These are phyloP conservation scores for Xenopus borealis DNA, from an alignment of 2,113 vertebrate genomes.

Conservation along the genomic window DNA sequence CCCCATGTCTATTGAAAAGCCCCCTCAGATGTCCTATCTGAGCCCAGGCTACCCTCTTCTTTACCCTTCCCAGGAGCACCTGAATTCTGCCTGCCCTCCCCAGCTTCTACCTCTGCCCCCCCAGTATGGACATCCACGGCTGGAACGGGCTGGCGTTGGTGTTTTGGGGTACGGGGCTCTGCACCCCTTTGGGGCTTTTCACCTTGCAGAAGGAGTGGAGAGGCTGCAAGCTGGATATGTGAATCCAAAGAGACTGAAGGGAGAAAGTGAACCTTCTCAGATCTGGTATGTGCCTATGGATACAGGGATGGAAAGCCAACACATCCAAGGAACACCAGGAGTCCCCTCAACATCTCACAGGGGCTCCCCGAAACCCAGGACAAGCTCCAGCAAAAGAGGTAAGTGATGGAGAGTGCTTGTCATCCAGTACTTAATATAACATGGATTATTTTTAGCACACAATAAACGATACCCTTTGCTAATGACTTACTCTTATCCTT, in stretches of 20 bases:
- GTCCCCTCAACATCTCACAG: conserved; percentile 15
- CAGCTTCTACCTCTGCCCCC: conserved; percentile 45
- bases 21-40: conserved; percentile 45
- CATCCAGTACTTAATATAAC: background rate
- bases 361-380: conserved; percentile 19
- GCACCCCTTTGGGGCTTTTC: conserved; percentile 45
- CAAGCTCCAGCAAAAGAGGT: conserved; percentile 34
- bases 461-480: too few relatives aligned
- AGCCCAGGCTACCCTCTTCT: conserved; percentile 45
- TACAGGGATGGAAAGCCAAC: conserved; percentile 20
- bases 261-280: conserved; percentile 30
- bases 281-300: conserved; percentile 37
- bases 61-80: conserved; percentile 41
- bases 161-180: conserved; percentile 44
- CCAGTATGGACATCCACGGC: conserved; percentile 37
- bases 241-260: conserved; percentile 38
- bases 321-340: background rate
- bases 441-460: too few relatives aligned
- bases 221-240: conserved; percentile 37
- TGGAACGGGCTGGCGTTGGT: conserved; percentile 23
- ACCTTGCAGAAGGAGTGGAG: conserved; percentile 27
- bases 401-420: background rate
- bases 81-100: conserved; percentile 29
- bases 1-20: conserved; percentile 45
- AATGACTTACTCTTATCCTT: too few relatives aligned